A percentile compares a stretch with the other conserved stretches of the same genome.
Conservation (phyloP, 2,113 vertebrate species). For the Microtus oregoni region DNA sequence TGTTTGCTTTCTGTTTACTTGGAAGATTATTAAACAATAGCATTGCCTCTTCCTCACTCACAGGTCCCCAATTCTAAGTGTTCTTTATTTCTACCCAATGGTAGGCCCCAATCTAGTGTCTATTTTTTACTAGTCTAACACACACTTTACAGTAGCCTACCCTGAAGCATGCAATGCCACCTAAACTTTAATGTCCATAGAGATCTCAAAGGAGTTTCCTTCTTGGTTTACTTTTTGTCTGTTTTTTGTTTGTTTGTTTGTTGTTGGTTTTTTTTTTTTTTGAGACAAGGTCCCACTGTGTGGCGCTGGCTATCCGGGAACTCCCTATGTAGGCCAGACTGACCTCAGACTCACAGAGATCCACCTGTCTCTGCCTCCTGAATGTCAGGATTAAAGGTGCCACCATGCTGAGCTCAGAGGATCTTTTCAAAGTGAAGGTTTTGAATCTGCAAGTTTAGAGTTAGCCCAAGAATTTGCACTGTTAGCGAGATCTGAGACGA, state of each 20-base stretch:
- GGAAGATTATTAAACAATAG: conserved; percentile 11
- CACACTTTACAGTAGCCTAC: conserved; percentile 9
- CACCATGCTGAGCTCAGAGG: background rate
- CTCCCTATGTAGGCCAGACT: background rate
- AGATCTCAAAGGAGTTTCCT: background rate
- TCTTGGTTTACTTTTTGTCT: background rate
- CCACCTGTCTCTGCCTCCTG: background rate
- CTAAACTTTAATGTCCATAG: background rate
- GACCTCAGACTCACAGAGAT: background rate
- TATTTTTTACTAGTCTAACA: background rate
- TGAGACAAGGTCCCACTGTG: background rate
- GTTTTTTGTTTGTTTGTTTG: background rate
- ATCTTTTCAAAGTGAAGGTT: background rate
- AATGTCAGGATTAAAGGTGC: background rate
- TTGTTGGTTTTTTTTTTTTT: no score
- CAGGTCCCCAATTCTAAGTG: background rate
- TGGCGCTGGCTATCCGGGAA: background rate
- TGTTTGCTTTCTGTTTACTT: conserved; percentile 4
- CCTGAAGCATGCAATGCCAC: background rate
- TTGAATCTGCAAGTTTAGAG: conserved; percentile 7
- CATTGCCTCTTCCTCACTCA: background rate
- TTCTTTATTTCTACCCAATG: background rate
- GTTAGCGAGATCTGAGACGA: background rate
- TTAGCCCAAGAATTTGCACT: background rate
- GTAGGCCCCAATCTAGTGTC: background rate